Percentiles rank a stretch among this genome's conserved stretches.
Evolutionary conservation across 2,888 invertebrate genomes (phyloP).

Genomic region (Leucania comma): DNA sequence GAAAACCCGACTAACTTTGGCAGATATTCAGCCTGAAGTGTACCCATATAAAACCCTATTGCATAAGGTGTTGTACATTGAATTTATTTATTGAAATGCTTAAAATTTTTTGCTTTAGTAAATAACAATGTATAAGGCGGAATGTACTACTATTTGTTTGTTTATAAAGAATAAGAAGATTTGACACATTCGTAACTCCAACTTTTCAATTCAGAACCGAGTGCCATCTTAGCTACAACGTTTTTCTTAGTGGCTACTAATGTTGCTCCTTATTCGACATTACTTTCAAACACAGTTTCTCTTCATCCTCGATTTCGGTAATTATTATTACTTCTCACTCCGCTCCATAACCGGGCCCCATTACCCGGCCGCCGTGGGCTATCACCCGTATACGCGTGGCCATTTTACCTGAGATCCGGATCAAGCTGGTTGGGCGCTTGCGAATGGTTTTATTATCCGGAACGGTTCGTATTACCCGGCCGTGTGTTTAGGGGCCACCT

Average conservation of each 20-base stretch:
- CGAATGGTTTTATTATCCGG: conserved; percentile 81
- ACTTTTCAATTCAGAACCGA: background rate
- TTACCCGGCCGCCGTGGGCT: conserved; percentile 22
- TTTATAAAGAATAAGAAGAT: too few species aligned
- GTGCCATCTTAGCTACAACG: background rate
- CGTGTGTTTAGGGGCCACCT: conserved; percentile 77
- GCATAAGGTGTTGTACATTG: too few species aligned
- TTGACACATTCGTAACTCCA: background rate
- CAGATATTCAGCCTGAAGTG: too few species aligned
- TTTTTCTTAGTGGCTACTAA: background rate
- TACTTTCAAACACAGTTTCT: conserved; percentile 11
- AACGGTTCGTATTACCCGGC: conserved; percentile 61
- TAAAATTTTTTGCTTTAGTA: too few species aligned
- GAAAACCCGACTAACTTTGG: background rate
- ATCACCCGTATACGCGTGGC: conserved; percentile 59
- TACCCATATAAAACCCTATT: too few species aligned
- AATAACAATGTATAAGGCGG: too few species aligned
- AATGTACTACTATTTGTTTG: too few species aligned
- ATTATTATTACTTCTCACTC: conserved; percentile 41
- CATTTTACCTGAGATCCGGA: conserved; percentile 72
- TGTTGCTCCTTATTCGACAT: background rate
- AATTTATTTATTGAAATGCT: too few species aligned
- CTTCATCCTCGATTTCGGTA: conserved; percentile 15
- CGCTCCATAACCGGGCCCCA: conserved; percentile 25
- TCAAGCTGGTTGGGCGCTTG: conserved; percentile 68